These are phyloP conservation scores for Amblyornis subalaris DNA, from an alignment of 2,113 vertebrate genomes.

Conservation along the genomic window DNA sequence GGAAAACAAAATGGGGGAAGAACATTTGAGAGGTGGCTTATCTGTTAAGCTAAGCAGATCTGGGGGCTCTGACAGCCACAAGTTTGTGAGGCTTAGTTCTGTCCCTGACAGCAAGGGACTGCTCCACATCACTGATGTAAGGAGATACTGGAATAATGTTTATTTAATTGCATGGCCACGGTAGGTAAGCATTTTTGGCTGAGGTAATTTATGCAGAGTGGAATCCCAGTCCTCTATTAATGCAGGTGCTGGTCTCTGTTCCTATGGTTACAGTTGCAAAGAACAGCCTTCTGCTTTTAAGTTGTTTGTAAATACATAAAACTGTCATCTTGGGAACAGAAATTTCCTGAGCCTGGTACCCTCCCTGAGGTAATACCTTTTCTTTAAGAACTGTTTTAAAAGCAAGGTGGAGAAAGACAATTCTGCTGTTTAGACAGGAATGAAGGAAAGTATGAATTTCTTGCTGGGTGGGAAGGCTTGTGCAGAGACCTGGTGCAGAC, in stretches of 20 bases:
- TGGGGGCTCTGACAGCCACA: neutral
- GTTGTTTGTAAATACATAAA: conserved; percentile 16
- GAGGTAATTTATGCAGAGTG: neutral
- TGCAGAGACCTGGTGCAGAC: neutral
- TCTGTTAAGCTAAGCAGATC: neutral
- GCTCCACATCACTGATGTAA: neutral
- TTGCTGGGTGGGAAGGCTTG: neutral
- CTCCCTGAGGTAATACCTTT: conserved; percentile 11
- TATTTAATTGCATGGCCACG: neutral
- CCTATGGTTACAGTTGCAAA: conserved; percentile 23
- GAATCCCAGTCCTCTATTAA: conserved; percentile 14
- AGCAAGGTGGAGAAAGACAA: neutral
- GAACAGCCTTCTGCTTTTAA: neutral
- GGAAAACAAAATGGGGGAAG: neutral
- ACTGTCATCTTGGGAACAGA: neutral
- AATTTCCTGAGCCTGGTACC: neutral
- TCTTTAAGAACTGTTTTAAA: conserved; percentile 7
- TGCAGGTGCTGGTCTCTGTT: conserved; percentile 3
- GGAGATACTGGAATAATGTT: neutral
- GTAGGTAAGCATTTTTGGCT: neutral
- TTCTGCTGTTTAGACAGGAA: neutral
- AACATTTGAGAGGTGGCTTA: neutral
- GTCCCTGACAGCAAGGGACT: neutral
- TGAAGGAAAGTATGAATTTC: neutral
- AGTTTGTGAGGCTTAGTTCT: neutral